Evolutionary conservation across 2,797 vertebrate genomes (phyloP), one percentile per base, ranked within the genome.

Genomic region (Microcaecilia unicolor): DNA sequence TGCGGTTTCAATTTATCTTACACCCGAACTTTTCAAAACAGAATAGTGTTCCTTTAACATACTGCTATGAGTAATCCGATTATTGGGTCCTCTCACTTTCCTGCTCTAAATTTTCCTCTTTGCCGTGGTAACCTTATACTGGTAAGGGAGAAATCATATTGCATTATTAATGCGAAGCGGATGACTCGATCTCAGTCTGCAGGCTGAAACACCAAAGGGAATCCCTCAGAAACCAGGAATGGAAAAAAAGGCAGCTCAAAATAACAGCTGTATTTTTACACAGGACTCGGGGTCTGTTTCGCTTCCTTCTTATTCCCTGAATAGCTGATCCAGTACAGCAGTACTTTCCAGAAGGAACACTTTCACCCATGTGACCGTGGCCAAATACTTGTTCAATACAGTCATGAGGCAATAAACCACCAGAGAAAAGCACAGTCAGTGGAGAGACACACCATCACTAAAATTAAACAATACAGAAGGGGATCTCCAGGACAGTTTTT

Each of bases 201-300:
- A 58, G 59, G 25, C 10, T 46, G 25, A 37, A 58, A 31, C 31
- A 52, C 55, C 39, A 22, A 31, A 59, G 68, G 64, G 59, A 70
- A 61, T 69, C 61, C 67, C 65, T 57, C 34, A 57, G 35, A 53
- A 44, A 58, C 39, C 28, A 1, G 9, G 25, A 25, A 32, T 4
- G 28, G n/a, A 38, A 34, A 36, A 34, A 36, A 48, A 37, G 3
- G 20, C 25, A 4, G 0, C 41, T 55, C 49, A 58, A 64, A 70
- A 66, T 66, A 70, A 61, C 48, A 5, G 2, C 6, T 44, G 60
- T 55, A 37, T 58, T 69, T 24, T 61, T 55, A 58, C 58, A 27
- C 57, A 22, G 1, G 11, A 13, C 20, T 51, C 31, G 34, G 17
- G 35, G 34, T 3, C 9, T 20, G 15, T 17, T 21, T 26, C 32